A percentile compares a stretch with the other conserved stretches of the same genome.
Conservation (phyloP, 2,888 invertebrate genomes). For the Drosophila melanosoma region DNA sequence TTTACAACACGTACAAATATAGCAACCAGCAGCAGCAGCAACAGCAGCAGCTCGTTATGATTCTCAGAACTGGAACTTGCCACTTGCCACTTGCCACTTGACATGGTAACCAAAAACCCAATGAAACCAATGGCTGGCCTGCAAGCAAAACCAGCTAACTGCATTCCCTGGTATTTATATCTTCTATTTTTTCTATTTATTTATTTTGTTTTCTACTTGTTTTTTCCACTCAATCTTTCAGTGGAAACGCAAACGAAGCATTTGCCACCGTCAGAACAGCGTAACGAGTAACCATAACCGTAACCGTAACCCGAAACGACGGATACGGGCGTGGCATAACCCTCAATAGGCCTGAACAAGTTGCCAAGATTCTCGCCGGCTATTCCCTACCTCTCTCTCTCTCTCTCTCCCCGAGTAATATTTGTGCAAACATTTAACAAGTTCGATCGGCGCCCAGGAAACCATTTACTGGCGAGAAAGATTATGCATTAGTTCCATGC, state of each 20-base stretch:
- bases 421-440: constrained; percentile 82
- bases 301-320: constrained; percentile 33
- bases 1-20: constrained; percentile 33
- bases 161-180: constrained; percentile 30
- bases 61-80: constrained; percentile 64
- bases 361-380: constrained; percentile 36
- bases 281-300: constrained; percentile 55
- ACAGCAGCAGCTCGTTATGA: constrained; percentile 39
- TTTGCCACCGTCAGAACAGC: constrained; percentile 55
- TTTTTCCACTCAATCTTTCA: constrained; percentile 23
- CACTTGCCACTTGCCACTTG: constrained; percentile 62
- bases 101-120: constrained; percentile 73
- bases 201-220: background rate
- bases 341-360: constrained; percentile 2
- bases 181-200: background rate
- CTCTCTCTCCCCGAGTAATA: constrained; percentile 38
- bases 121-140: constrained; percentile 52
- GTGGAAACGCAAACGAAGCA: constrained; percentile 67
- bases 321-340: constrained; percentile 56
- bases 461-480: constrained; percentile 50
- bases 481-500: constrained; percentile 70
- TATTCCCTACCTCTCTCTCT: constrained; percentile 8
- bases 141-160: constrained; percentile 49
- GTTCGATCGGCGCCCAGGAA: constrained; percentile 57
- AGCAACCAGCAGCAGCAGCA: constrained; percentile 1